Evolutionary conservation across 1,140 invertebrate species (phyloP).

Genomic region (Drosophila varians): DNA sequence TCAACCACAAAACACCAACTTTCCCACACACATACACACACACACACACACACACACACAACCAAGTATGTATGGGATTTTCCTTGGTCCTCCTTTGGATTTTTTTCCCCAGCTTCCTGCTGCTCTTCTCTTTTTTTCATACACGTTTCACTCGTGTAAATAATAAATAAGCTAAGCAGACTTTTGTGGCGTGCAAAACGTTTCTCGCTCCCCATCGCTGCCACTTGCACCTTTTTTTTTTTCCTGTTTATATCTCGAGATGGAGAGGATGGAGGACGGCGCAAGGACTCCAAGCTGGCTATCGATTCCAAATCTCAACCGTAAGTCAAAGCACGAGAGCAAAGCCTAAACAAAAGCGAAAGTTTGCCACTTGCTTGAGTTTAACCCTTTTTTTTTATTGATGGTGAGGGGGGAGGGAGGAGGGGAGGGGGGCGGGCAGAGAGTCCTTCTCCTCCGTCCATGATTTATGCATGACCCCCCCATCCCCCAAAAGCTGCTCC

Average conservation of each 20-base stretch:
- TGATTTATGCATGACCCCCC: conserved; percentile 76
- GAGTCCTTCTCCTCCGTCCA: conserved; percentile 26
- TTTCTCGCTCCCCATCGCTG: conserved; percentile 23
- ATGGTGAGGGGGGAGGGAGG: too few relatives aligned
- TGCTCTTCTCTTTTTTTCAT: conserved; percentile 58
- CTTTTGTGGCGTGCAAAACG: conserved; percentile 70
- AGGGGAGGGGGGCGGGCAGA: too few relatives aligned
- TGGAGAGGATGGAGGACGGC: neutral
- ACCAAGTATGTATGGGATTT: conserved; percentile 25
- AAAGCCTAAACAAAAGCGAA: conserved; percentile 67
- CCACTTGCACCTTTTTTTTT: neutral
- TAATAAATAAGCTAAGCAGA: conserved; percentile 81
- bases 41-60: too few relatives aligned
- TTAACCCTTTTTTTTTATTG: too few relatives aligned
- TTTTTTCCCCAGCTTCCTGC: conserved; percentile 9
- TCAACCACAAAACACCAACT: conserved; percentile 71
- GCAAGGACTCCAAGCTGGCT: conserved; percentile 21
- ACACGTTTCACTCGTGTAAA: conserved; percentile 79
- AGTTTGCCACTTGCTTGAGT: conserved; percentile 64
- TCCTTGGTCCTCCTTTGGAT: conserved; percentile 16
- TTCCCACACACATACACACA: conserved; percentile 31
- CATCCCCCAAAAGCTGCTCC: conserved; percentile 45
- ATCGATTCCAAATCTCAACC: conserved; percentile 69
- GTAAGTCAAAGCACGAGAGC: conserved; percentile 34
- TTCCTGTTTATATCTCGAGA: neutral